These are phyloP conservation scores for Ceyx melanurus DNA, from an alignment of 2,113 vertebrate species.

Conservation along the genomic window DNA sequence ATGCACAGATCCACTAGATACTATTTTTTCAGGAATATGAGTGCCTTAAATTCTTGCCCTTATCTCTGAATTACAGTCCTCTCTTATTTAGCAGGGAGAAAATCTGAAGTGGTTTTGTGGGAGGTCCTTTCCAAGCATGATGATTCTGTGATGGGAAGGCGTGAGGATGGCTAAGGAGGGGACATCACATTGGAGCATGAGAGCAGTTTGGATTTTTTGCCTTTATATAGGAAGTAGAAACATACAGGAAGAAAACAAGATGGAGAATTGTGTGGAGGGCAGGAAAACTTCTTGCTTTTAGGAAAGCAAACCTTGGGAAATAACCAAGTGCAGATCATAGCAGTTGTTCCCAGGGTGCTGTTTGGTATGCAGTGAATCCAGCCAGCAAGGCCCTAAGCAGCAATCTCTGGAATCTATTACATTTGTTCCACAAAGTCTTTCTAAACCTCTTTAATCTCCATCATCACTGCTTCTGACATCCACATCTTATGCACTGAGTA, in stretches of 20 bases:
- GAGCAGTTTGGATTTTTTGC: neutral
- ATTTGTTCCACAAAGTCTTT: constrained; percentile 58
- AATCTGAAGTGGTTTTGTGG: neutral
- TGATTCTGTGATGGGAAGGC: neutral
- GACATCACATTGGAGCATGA: neutral
- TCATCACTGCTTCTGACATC: constrained; percentile 33
- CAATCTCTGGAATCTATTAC: constrained; percentile 35
- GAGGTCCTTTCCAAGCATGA: too few species aligned
- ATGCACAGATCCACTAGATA: neutral
- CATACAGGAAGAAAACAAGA: neutral
- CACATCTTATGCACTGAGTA: neutral
- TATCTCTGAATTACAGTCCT: neutral
- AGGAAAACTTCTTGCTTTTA: neutral
- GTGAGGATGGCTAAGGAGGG: neutral
- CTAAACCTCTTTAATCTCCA: constrained; percentile 58
- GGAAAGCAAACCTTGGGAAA: neutral
- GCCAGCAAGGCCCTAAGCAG: neutral
- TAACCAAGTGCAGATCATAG: neutral
- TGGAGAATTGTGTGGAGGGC: neutral
- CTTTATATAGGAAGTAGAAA: neutral
- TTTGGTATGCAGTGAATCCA: constrained; percentile 2
- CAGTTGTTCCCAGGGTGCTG: neutral
- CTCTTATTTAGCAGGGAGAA: neutral
- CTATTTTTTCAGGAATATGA: neutral
- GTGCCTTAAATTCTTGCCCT: neutral